phyloP scores from a whole-genome alignment of 1,140 invertebrate genomes.

The Zaprionus africanus region DNA sequence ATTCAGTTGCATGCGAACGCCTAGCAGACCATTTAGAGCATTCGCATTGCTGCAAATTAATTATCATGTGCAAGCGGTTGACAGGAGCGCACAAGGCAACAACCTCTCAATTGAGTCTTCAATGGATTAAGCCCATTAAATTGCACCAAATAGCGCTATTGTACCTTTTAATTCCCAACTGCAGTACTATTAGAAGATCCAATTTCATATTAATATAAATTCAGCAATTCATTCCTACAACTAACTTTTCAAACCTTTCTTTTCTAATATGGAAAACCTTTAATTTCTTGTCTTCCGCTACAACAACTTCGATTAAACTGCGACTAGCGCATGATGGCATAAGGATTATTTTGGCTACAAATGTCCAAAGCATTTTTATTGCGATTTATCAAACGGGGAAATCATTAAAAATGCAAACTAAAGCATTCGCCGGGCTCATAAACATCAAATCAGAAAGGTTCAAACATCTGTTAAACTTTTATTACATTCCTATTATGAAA shows the following conservation, averaged over 20 bases:
- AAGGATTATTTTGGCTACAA: slow-evolving; percentile 32
- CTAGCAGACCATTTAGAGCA: slow-evolving; percentile 11
- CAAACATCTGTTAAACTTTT: slow-evolving; percentile 69
- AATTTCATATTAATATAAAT: too few species aligned
- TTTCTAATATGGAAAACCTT: too few species aligned
- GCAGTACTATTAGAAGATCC: too few species aligned
- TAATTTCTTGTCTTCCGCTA: not conserved
- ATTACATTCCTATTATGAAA: slow-evolving; percentile 52
- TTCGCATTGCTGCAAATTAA: slow-evolving; percentile 1
- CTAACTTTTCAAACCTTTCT: too few species aligned
- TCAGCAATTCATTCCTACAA: too few species aligned
- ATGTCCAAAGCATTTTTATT: slow-evolving; percentile 61
- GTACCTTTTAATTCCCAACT: too few species aligned
- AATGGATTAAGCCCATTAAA: not conserved
- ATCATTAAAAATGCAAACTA: slow-evolving; percentile 66
- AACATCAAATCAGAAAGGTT: slow-evolving; percentile 62
- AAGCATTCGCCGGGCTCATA: slow-evolving; percentile 57
- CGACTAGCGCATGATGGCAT: slow-evolving; percentile 21
- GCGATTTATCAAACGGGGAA: slow-evolving; percentile 52
- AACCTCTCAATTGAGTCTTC: not conserved
- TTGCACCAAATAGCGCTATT: not conserved
- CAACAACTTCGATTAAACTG: slow-evolving; percentile 7
- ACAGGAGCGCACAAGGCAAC: not conserved
- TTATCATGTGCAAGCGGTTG: slow-evolving; percentile 16
- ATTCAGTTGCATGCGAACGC: not conserved